phyloP scores from a whole-genome alignment of 2,113 vertebrate species.

The Corythornis vintsioides region DNA sequence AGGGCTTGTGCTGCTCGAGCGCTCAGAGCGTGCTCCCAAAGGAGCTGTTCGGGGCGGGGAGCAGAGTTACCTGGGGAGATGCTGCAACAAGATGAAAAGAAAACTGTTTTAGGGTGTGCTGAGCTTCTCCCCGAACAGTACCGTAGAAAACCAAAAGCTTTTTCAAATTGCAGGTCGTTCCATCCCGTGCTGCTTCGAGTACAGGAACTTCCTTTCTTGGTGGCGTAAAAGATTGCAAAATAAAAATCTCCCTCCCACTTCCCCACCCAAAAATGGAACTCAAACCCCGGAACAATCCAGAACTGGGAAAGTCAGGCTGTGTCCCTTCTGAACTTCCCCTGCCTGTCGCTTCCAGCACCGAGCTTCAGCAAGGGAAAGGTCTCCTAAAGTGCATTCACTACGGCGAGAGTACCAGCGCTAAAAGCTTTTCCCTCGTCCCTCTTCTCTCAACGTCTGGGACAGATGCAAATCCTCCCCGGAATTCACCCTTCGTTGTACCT shows the following conservation, averaged over 20 bases:
- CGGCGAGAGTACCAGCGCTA: constrained; percentile 59
- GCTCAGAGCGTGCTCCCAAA: neutral
- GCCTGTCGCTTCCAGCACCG: neutral
- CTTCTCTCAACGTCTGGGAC: neutral
- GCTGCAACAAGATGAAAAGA: neutral
- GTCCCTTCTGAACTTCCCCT: constrained; percentile 36
- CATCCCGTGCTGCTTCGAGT: neutral
- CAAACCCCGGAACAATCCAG: neutral
- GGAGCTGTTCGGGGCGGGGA: neutral
- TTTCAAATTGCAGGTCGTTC: neutral
- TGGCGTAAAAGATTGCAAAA: neutral
- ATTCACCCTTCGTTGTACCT: constrained; percentile 44
- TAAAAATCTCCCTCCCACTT: neutral
- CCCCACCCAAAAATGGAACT: neutral
- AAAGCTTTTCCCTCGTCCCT: constrained; percentile 48
- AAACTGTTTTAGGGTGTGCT: neutral
- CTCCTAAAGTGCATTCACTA: constrained; percentile 72
- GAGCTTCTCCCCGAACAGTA: neutral
- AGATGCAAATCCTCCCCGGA: neutral
- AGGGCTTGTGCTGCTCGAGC: neutral
- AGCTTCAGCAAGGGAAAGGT: constrained; percentile 17
- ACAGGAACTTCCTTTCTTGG: neutral
- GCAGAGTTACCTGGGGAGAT: neutral
- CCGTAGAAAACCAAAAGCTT: neutral
- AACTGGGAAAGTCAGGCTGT: neutral